Evolutionary conservation across 2,113 vertebrate species (phyloP).

Genomic region (Sphyrna mokarran): DNA sequence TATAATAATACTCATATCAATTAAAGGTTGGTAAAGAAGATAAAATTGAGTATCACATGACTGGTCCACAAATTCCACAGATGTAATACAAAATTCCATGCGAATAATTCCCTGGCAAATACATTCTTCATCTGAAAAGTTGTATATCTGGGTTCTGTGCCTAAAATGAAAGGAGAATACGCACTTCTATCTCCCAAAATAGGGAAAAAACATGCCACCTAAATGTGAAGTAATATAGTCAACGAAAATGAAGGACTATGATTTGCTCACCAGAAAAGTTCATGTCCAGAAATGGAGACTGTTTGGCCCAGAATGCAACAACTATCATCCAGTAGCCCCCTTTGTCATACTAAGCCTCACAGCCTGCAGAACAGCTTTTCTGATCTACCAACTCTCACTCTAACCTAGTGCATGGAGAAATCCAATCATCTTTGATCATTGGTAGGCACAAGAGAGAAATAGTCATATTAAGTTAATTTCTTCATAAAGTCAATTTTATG

Average conservation of each 20-base stretch:
- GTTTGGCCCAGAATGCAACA: neutral
- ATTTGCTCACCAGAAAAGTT: neutral
- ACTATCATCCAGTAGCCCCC: neutral
- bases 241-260: neutral
- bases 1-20: neutral
- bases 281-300: neutral
- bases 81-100: too few relatives aligned
- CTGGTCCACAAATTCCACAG: neutral
- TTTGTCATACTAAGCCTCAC: neutral
- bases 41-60: neutral
- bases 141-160: too few relatives aligned
- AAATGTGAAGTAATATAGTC: neutral
- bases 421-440: neutral
- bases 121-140: neutral
- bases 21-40: neutral
- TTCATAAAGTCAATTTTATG: neutral
- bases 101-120: neutral
- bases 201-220: neutral
- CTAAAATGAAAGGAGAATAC: neutral
- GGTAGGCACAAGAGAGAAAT: neutral
- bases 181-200: neutral
- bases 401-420: neutral
- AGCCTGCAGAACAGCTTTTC: neutral
- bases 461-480: neutral
- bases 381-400: neutral